A percentile compares a stretch with the other conserved stretches of the same genome.
Conservation (phyloP, 2,113 vertebrate species). For the Ahaetulla prasina region DNA sequence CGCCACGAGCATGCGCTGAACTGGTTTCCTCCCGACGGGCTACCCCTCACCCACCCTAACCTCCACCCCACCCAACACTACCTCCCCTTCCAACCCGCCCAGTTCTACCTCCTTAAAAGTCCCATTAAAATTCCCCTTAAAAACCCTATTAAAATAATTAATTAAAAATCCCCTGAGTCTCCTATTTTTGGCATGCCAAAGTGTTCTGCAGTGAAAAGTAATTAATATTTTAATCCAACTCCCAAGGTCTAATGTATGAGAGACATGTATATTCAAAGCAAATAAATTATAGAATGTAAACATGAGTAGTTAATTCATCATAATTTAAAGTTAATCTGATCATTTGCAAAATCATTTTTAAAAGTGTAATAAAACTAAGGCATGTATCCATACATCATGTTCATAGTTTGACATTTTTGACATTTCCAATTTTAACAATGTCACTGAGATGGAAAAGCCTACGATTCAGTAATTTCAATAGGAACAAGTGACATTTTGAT, state of each 20-base stretch:
- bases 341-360: constrained; percentile 49
- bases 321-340: constrained; percentile 50
- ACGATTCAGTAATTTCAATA: constrained; percentile 50
- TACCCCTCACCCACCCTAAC: too few relatives aligned
- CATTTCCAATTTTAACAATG: constrained; percentile 63
- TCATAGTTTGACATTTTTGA: constrained; percentile 42
- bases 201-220: background rate
- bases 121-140: too few relatives aligned
- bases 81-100: too few relatives aligned
- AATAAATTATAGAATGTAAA: constrained; percentile 35
- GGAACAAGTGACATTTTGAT: background rate
- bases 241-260: constrained; percentile 29
- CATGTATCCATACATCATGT: constrained; percentile 46
- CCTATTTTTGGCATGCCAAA: too few relatives aligned
- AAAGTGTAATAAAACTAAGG: constrained; percentile 51
- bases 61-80: too few relatives aligned
- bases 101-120: too few relatives aligned
- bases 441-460: constrained; percentile 48
- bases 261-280: constrained; percentile 34
- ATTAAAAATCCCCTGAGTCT: too few relatives aligned
- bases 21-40: too few relatives aligned
- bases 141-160: too few relatives aligned
- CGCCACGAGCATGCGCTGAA: too few relatives aligned
- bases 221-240: constrained; percentile 31
- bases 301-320: constrained; percentile 24